These are phyloP conservation scores for Hesperia comma DNA, from an alignment of 2,888 invertebrate genomes.

Conservation along the genomic window DNA sequence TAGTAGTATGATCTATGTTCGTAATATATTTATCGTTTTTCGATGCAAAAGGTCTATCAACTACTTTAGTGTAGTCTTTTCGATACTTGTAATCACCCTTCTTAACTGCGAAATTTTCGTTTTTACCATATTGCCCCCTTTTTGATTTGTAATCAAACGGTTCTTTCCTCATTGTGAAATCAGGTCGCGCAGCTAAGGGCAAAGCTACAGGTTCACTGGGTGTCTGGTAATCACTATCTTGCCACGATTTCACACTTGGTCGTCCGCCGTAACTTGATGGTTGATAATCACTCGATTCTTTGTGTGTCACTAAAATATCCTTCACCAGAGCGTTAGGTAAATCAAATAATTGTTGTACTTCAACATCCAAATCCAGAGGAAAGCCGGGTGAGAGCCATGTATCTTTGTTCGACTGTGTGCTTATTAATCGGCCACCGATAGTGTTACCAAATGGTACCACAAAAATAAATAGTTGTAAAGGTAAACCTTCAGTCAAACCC, in stretches of 20 bases:
- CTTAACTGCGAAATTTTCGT: slow-evolving; percentile 44
- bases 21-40: slow-evolving; percentile 1
- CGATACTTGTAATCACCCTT: slow-evolving; percentile 39
- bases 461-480: slow-evolving; percentile 86
- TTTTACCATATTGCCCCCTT: slow-evolving; percentile 50
- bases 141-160: slow-evolving; percentile 52
- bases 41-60: slow-evolving; percentile 11
- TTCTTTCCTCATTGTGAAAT: slow-evolving; percentile 46
- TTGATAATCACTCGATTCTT: slow-evolving; percentile 48
- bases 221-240: slow-evolving; percentile 40
- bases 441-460: slow-evolving; percentile 80
- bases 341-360: slow-evolving; percentile 69
- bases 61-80: slow-evolving; percentile 17
- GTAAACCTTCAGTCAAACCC: slow-evolving; percentile 86
- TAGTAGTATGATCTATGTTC: not conserved
- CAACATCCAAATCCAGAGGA: slow-evolving; percentile 88
- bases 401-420: slow-evolving; percentile 64
- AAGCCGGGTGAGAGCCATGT: slow-evolving; percentile 84
- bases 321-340: slow-evolving; percentile 70
- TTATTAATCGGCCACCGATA: slow-evolving; percentile 61
- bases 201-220: slow-evolving; percentile 35
- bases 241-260: slow-evolving; percentile 34
- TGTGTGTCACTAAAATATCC: slow-evolving; percentile 65
- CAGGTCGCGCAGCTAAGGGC: slow-evolving; percentile 42
- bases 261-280: slow-evolving; percentile 32